Conservation (phyloP, 2,113 vertebrate genomes). For the Collichthys lucidus region DNA sequence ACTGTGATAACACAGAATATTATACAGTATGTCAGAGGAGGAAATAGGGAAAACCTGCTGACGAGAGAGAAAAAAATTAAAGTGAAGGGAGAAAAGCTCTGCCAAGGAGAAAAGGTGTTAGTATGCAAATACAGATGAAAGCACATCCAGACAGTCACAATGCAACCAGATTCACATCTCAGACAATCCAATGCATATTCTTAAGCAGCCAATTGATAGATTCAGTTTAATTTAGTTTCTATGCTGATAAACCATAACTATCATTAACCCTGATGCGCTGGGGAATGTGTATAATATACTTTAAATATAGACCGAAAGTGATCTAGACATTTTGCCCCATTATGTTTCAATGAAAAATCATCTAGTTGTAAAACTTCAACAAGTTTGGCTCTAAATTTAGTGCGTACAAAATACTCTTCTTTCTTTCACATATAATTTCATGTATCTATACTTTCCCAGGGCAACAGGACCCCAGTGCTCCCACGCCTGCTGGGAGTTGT, state of each 20-base stretch:
- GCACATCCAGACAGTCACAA: background rate
- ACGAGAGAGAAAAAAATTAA: conserved; percentile 30
- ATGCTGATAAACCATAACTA: background rate
- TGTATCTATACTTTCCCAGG: background rate
- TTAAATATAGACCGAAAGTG: background rate
- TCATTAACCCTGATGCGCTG: background rate
- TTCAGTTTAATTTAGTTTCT: background rate
- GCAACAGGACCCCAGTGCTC: conserved; percentile 14
- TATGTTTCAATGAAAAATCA: background rate
- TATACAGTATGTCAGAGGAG: background rate
- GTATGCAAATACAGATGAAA: conserved; percentile 48
- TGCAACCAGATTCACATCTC: conserved; percentile 20
- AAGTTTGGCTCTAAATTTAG: background rate
- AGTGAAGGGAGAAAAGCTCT: conserved; percentile 30
- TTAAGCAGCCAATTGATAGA: background rate
- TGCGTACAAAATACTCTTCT: background rate
- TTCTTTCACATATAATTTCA: background rate
- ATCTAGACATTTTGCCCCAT: background rate
- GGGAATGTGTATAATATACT: background rate
- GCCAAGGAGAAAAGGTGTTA: conserved; percentile 60
- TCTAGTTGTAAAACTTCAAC: background rate
- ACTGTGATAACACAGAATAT: conserved; percentile 7
- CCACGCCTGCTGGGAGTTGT: conserved; percentile 37
- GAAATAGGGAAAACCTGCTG: conserved; percentile 57
- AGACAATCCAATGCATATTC: background rate